These are phyloP conservation scores for Octopus bimaculoides DNA, from an alignment of 1,140 invertebrate species.

Conservation along the genomic window DNA sequence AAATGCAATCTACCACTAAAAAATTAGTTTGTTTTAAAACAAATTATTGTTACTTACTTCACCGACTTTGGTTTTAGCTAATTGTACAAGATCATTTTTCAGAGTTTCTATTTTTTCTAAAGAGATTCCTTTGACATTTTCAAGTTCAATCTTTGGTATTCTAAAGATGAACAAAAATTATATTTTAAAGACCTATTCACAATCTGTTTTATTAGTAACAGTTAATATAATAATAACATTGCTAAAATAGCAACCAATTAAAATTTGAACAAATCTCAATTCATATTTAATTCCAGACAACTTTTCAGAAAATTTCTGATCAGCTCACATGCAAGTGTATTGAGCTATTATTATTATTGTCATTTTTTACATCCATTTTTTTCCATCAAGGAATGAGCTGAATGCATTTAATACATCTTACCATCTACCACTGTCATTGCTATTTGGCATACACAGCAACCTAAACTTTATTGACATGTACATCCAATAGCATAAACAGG, in stretches of 20 bases:
- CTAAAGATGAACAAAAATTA: conserved; percentile 49
- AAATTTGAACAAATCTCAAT: not conserved
- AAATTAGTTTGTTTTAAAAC: not conserved
- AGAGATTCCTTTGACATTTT: conserved; percentile 71
- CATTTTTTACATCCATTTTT: too few species aligned
- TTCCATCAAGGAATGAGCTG: too few species aligned
- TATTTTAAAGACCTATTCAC: not conserved
- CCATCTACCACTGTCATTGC: too few species aligned
- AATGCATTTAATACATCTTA: too few species aligned
- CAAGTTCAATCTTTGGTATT: conserved; percentile 64
- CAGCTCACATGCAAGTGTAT: too few species aligned
- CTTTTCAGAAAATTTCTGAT: not conserved
- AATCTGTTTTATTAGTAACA: not conserved
- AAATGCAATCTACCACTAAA: not conserved
- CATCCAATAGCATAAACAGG: too few species aligned
- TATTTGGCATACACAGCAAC: too few species aligned
- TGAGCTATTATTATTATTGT: too few species aligned
- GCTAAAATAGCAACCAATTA: conserved; percentile 8
- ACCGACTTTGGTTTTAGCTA: conserved; percentile 64
- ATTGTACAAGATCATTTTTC: conserved; percentile 61
- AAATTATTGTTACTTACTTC: conserved; percentile 59
- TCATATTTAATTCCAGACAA: not conserved
- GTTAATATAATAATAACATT: not conserved
- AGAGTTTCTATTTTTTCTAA: conserved; percentile 63
- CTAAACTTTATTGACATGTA: too few species aligned